phyloP scores from a whole-genome alignment of 2,888 invertebrate species.

The Erebia ligea region DNA sequence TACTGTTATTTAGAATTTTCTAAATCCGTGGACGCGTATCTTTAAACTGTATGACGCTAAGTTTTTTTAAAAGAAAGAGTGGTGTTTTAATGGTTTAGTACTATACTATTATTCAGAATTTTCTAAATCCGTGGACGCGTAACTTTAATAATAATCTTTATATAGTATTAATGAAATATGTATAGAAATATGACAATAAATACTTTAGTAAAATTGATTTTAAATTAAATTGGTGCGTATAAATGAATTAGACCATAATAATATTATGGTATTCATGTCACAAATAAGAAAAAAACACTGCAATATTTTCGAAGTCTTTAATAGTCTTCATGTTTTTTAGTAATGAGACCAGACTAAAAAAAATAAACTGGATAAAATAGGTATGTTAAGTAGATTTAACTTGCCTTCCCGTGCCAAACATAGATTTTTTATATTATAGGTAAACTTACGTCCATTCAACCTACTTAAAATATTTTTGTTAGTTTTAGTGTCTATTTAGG shows the following conservation, averaged over 20 bases:
- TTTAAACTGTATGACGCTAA: neutral
- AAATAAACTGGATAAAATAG: neutral
- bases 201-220: neutral
- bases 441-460: neutral
- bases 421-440: neutral
- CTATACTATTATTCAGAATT: neutral
- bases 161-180: neutral
- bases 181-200: constrained; percentile 1
- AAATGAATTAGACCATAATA: neutral
- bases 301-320: neutral
- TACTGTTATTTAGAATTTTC: neutral
- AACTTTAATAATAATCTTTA: neutral
- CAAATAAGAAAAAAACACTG: neutral
- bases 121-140: neutral
- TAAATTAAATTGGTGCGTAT: constrained; percentile 6
- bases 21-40: neutral
- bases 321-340: neutral
- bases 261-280: neutral
- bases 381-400: neutral
- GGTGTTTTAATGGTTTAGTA: too few relatives aligned
- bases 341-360: neutral
- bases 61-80: too few relatives aligned
- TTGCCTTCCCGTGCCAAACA: constrained; percentile 10
- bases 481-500: neutral
- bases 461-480: constrained; percentile 10